Evolutionary conservation across 2,797 vertebrate genomes (phyloP).

Genomic region (Hippoglossus hippoglossus): DNA sequence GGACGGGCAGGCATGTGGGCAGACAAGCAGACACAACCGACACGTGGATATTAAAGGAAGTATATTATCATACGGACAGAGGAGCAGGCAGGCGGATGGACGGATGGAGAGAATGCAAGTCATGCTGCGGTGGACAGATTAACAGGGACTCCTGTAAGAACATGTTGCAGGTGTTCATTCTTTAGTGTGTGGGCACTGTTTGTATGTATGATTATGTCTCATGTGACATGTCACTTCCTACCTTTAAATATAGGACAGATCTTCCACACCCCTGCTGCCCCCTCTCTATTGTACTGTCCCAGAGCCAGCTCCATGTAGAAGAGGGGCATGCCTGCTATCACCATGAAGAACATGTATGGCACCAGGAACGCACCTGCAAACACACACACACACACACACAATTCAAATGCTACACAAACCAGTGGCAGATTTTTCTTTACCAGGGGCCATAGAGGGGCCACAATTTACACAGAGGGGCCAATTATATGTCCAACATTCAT

Average conservation of each 20-base stretch:
- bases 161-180: slow-evolving; percentile 15
- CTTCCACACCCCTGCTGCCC: slow-evolving; percentile 93
- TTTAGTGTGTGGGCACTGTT: slow-evolving; percentile 14
- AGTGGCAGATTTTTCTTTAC: no score
- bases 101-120: neutral
- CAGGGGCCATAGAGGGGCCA: no score
- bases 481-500: no score
- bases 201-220: neutral
- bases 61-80: slow-evolving; percentile 50
- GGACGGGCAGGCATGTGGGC: slow-evolving; percentile 67
- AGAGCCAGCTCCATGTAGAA: slow-evolving; percentile 96
- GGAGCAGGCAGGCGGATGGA: slow-evolving; percentile 31
- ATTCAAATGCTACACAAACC: neutral
- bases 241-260: slow-evolving; percentile 95
- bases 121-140: neutral
- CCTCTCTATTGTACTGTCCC: slow-evolving; percentile 92
- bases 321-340: slow-evolving; percentile 93
- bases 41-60: slow-evolving; percentile 39
- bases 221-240: slow-evolving; percentile 46
- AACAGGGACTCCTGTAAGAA: neutral
- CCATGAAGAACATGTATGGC: slow-evolving; percentile 93
- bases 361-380: slow-evolving; percentile 90
- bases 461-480: no score
- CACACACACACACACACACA: slow-evolving; percentile 15
- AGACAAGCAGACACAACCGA: slow-evolving; percentile 55